Conservation (phyloP, 2,113 vertebrate species). For the Talpa occidentalis region DNA sequence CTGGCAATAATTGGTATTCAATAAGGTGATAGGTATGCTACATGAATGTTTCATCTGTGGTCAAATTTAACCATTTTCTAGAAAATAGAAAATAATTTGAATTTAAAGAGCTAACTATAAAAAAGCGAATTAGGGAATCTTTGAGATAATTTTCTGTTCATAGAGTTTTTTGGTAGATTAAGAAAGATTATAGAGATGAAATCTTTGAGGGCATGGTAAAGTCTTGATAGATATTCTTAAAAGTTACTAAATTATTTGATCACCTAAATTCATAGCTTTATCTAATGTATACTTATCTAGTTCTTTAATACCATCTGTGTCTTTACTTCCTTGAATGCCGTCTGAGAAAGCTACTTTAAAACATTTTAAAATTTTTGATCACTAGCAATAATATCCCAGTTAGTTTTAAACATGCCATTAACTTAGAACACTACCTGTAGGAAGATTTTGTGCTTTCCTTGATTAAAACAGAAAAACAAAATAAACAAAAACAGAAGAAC, state of each 20-base stretch:
- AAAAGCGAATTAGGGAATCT: background rate
- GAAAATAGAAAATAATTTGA: background rate
- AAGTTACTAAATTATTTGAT: slow-evolving; percentile 37
- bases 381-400: background rate
- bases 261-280: slow-evolving; percentile 14
- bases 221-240: background rate
- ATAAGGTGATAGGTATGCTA: background rate
- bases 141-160: background rate
- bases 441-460: background rate
- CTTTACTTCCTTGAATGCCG: slow-evolving; percentile 22
- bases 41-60: background rate
- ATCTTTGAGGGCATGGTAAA: background rate
- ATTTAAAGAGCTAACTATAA: slow-evolving; percentile 4
- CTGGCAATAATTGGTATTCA: background rate
- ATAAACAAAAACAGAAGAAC: background rate
- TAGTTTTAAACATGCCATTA: slow-evolving; percentile 46
- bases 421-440: slow-evolving; percentile 22
- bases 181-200: background rate
- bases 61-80: background rate
- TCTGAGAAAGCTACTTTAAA: slow-evolving; percentile 14
- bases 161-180: slow-evolving; percentile 30
- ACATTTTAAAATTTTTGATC: background rate
- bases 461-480: background rate
- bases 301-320: background rate
- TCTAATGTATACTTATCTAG: background rate